Evolutionary conservation across 1,140 invertebrate species (phyloP).

Genomic region (Rhopalosiphum padi): DNA sequence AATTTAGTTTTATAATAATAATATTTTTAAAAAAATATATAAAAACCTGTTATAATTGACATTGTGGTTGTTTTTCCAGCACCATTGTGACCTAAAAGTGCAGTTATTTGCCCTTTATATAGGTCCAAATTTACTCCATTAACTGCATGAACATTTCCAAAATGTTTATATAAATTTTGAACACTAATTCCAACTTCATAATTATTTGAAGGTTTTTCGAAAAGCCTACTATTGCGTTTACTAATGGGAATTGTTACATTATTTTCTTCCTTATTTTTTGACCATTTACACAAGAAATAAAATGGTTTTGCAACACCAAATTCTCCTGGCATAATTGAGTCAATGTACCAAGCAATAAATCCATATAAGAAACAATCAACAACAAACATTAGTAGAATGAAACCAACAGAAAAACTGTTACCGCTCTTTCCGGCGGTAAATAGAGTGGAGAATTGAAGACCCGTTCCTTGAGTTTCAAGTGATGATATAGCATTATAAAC

Average conservation of each 20-base stretch:
- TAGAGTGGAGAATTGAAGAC: slow-evolving; percentile 28
- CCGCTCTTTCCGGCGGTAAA: slow-evolving; percentile 36
- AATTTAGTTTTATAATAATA: not conserved
- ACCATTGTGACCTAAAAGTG: slow-evolving; percentile 85
- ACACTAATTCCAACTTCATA: slow-evolving; percentile 61
- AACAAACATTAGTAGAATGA: slow-evolving; percentile 55
- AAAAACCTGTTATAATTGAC: slow-evolving; percentile 62
- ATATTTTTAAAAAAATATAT: not conserved
- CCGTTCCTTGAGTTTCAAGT: slow-evolving; percentile 33
- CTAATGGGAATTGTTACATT: not conserved
- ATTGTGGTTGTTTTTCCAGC: slow-evolving; percentile 89
- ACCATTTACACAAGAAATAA: slow-evolving; percentile 58
- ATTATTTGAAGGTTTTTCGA: slow-evolving; percentile 54
- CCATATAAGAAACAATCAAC: slow-evolving; percentile 56
- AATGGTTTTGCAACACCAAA: slow-evolving; percentile 59
- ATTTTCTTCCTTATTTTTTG: not conserved
- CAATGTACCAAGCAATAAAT: slow-evolving; percentile 58
- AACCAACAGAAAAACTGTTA: slow-evolving; percentile 47
- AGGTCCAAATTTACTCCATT: slow-evolving; percentile 60
- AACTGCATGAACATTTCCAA: slow-evolving; percentile 60
- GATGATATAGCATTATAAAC: not conserved
- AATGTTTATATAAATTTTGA: slow-evolving; percentile 61
- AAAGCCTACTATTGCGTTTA: slow-evolving; percentile 5
- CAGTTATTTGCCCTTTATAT: slow-evolving; percentile 78
- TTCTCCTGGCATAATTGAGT: slow-evolving; percentile 59